Conservation (phyloP, 2,797 vertebrate species). For the Spinibarbus caldwelli region DNA sequence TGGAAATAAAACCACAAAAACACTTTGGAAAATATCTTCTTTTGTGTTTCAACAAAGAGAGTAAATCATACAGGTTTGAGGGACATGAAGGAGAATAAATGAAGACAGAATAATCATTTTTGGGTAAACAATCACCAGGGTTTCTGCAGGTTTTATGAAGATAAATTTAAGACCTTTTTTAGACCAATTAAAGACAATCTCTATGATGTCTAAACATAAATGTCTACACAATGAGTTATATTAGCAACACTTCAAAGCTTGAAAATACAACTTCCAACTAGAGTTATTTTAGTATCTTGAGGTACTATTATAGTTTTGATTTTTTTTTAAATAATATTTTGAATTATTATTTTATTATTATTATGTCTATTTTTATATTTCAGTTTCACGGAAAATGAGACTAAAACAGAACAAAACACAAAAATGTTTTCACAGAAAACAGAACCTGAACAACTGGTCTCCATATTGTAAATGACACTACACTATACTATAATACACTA, state of each 20-base stretch:
- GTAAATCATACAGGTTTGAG: background rate
- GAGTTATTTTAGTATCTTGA: too few relatives aligned
- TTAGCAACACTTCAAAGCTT: too few relatives aligned
- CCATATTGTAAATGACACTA: background rate
- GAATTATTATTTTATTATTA: too few relatives aligned
- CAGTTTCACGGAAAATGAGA: background rate
- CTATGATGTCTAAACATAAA: too few relatives aligned
- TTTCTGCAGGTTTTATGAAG: background rate
- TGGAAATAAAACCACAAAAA: background rate
- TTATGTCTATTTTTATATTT: background rate
- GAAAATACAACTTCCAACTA: too few relatives aligned
- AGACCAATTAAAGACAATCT: background rate
- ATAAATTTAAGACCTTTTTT: background rate
- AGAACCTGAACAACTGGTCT: background rate
- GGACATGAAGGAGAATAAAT: background rate
- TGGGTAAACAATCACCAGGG: background rate
- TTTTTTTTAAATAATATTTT: too few relatives aligned
- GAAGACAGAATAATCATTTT: background rate
- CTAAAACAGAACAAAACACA: background rate
- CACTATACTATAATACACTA: too few relatives aligned
- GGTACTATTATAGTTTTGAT: too few relatives aligned
- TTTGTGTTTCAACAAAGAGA: too few relatives aligned
- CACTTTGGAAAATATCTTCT: background rate
- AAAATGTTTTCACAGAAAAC: background rate
- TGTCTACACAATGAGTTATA: too few relatives aligned